Evolutionary conservation across 2,888 invertebrate genomes (phyloP).

Genomic region (Eudasyphora cyanicolor): DNA sequence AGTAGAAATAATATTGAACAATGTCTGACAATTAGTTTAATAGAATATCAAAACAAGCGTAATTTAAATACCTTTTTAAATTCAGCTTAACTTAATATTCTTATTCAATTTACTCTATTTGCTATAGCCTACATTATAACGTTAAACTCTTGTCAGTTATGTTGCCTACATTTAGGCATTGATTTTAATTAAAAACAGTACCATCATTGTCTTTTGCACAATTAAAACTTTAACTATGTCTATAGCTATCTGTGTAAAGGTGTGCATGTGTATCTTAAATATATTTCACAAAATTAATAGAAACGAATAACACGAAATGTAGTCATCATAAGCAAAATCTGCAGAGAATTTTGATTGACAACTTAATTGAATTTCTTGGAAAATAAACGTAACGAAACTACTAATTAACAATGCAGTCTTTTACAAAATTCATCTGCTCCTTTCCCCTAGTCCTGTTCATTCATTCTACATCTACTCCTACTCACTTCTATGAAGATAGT

Average conservation of each 20-base stretch:
- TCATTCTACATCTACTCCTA: background rate
- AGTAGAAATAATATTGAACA: too few species aligned
- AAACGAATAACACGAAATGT: slow-evolving; percentile 14
- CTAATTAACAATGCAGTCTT: slow-evolving; percentile 63
- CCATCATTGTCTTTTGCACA: background rate
- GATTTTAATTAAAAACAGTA: slow-evolving; percentile 6
- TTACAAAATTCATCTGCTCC: background rate
- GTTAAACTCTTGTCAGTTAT: background rate
- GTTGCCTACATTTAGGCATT: background rate
- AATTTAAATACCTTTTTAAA: too few species aligned
- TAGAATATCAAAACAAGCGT: too few species aligned
- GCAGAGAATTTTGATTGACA: slow-evolving; percentile 72
- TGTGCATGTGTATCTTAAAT: background rate
- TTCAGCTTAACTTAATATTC: too few species aligned
- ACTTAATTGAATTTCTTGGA: slow-evolving; percentile 76
- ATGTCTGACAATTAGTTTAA: too few species aligned
- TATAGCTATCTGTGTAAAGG: too few species aligned
- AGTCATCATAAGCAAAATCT: slow-evolving; percentile 38
- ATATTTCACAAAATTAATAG: background rate
- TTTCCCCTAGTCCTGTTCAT: too few species aligned
- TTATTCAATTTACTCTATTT: too few species aligned
- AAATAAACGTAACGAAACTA: slow-evolving; percentile 51
- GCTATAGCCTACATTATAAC: background rate
- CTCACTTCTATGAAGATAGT: background rate
- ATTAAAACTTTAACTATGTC: background rate